Conservation (phyloP, 2,797 vertebrate genomes). For the Acanthis flammea region DNA sequence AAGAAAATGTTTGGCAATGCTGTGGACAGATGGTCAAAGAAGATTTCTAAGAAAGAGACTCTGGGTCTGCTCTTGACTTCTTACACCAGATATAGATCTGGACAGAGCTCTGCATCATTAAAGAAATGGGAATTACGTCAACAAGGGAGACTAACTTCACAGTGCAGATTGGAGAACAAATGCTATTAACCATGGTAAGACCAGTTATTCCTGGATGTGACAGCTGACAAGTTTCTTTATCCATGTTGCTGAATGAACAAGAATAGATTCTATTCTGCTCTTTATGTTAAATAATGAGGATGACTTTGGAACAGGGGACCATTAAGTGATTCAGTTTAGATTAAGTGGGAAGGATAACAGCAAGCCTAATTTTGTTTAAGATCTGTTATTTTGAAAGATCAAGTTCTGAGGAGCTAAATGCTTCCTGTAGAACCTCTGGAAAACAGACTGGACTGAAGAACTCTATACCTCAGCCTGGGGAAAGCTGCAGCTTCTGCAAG, state of each 20-base stretch:
- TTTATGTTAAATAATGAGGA: conserved; percentile 1
- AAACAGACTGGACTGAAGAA: neutral
- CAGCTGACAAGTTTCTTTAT: conserved; percentile 15
- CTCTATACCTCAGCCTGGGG: neutral
- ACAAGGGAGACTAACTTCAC: neutral
- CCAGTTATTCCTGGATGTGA: neutral
- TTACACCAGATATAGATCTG: neutral
- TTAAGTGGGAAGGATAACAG: neutral
- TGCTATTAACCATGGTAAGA: neutral
- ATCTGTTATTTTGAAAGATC: neutral
- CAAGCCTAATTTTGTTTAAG: neutral
- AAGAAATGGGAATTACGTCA: neutral
- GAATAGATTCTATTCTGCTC: neutral
- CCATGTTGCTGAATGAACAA: neutral
- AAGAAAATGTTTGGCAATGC: neutral
- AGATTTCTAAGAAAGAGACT: neutral
- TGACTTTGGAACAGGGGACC: neutral
- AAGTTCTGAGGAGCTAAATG: neutral
- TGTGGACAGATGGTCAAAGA: neutral
- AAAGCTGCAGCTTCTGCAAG: neutral
- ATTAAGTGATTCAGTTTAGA: neutral
- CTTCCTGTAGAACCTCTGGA: neutral
- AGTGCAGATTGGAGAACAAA: neutral
- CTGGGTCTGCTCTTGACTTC: neutral
- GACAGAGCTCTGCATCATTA: neutral